phyloP scores from a whole-genome alignment of 2,797 vertebrate species.

The Anisognathus igniventris region DNA sequence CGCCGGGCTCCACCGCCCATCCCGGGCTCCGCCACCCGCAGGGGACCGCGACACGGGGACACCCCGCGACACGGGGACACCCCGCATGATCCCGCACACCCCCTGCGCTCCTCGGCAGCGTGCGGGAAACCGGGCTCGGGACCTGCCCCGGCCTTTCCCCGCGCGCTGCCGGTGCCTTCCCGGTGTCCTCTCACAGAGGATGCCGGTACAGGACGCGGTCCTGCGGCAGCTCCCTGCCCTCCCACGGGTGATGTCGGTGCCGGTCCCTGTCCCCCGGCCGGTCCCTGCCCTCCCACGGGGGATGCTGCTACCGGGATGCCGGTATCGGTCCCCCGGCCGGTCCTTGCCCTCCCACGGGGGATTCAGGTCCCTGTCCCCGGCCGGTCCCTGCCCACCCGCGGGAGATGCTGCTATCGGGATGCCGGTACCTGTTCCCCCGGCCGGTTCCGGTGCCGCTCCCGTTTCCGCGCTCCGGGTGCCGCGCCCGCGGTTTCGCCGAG shows the following conservation, averaged over 20 bases:
- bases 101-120: not conserved
- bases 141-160: fast-evolving
- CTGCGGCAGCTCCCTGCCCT: no score
- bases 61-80: fast-evolving
- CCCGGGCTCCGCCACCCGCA: not conserved
- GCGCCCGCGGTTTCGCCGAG: fast-evolving
- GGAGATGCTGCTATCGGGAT: not conserved
- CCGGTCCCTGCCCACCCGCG: fast-evolving
- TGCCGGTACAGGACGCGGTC: no score
- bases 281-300: no score
- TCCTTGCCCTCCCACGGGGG: fast-evolving
- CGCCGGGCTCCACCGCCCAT: fast-evolving
- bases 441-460: fast-evolving
- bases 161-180: not conserved
- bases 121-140: fast-evolving
- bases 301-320: not conserved
- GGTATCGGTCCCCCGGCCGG: not conserved
- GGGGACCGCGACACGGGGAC: fast-evolving
- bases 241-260: no score
- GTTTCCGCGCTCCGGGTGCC: fast-evolving
- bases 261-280: fast-evolving
- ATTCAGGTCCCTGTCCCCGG: no score
- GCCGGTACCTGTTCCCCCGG: no score
- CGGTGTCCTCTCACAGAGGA: not conserved
- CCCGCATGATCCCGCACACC: not conserved